These are phyloP conservation scores for Halictus quadricinctus DNA, from an alignment of 2,888 invertebrate genomes.

Conservation along the genomic window DNA sequence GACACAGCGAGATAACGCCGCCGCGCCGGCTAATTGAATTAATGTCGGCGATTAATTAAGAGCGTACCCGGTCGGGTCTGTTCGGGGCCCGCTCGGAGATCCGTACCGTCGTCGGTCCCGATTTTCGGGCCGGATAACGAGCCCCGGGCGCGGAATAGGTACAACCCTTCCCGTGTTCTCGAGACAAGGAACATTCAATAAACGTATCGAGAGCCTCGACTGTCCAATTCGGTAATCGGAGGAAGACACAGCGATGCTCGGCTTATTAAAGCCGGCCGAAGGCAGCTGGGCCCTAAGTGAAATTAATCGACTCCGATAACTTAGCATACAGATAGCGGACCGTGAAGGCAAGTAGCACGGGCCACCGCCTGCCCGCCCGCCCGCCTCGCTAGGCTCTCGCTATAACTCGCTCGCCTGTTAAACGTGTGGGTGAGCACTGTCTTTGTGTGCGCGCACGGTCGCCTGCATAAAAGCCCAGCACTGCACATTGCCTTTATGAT, in stretches of 20 bases:
- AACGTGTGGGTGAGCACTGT: slow-evolving; percentile 53
- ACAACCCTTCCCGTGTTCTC: background rate
- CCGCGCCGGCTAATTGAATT: slow-evolving; percentile 23
- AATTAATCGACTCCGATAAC: slow-evolving; percentile 70
- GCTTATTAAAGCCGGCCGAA: slow-evolving; percentile 34
- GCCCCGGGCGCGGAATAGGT: background rate
- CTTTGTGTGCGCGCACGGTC: slow-evolving; percentile 58
- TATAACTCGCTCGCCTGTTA: slow-evolving; percentile 7
- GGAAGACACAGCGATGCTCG: slow-evolving; percentile 25
- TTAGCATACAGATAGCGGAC: slow-evolving; percentile 60
- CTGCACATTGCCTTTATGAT: slow-evolving; percentile 73
- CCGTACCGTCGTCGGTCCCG: background rate
- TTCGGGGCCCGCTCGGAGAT: background rate
- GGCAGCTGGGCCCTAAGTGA: slow-evolving; percentile 69
- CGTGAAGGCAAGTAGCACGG: slow-evolving; percentile 53
- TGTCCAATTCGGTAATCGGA: background rate
- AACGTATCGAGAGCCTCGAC: background rate
- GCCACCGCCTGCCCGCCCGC: slow-evolving; percentile 39
- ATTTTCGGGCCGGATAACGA: slow-evolving; percentile 7
- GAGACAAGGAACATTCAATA: background rate
- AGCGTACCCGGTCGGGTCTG: background rate
- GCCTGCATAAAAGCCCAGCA: slow-evolving; percentile 66
- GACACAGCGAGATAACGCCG: slow-evolving; percentile 21
- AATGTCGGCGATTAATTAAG: slow-evolving; percentile 41
- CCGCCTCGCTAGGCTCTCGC: background rate